Evolutionary conservation across 2,113 vertebrate species (phyloP).

Genomic region (Megaceryle torquata): DNA sequence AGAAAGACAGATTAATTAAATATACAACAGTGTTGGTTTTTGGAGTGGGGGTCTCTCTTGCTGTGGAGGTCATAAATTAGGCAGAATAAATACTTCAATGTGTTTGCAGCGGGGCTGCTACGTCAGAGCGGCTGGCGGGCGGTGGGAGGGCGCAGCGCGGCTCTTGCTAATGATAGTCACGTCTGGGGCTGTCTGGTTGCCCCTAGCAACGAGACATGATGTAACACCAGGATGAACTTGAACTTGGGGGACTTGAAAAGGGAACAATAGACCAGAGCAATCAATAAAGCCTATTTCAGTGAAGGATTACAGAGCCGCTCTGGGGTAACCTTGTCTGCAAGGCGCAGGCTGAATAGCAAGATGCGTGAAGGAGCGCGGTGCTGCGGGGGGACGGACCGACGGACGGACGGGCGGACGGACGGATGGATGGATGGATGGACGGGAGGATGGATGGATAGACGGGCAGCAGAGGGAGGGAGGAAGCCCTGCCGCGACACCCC

Average conservation of each 20-base stretch:
- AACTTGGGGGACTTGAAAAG: slow-evolving; percentile 93
- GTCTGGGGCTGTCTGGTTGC: slow-evolving; percentile 96
- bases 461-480: neutral
- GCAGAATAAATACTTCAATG: slow-evolving; percentile 86
- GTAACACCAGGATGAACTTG: slow-evolving; percentile 96
- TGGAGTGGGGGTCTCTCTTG: slow-evolving; percentile 80
- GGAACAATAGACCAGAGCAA: slow-evolving; percentile 93
- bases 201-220: slow-evolving; percentile 97
- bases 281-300: slow-evolving; percentile 93
- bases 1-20: slow-evolving; percentile 87
- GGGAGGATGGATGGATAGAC: too few species aligned
- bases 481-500: neutral
- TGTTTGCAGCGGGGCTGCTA: slow-evolving; percentile 80
- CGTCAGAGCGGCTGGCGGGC: slow-evolving; percentile 76
- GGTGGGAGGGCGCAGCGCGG: slow-evolving; percentile 79
- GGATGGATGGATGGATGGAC: neutral
- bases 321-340: slow-evolving; percentile 87
- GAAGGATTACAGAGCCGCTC: slow-evolving; percentile 91
- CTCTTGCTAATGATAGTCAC: slow-evolving; percentile 96
- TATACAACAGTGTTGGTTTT: slow-evolving; percentile 83
- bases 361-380: slow-evolving; percentile 80
- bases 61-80: slow-evolving; percentile 83
- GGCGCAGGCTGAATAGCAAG: slow-evolving; percentile 81
- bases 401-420: neutral
- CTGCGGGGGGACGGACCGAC: neutral